Percentiles rank a stretch among this genome's conserved stretches.
Evolutionary conservation across 2,888 invertebrate species (phyloP).

Genomic region (Oscheius sp.): DNA sequence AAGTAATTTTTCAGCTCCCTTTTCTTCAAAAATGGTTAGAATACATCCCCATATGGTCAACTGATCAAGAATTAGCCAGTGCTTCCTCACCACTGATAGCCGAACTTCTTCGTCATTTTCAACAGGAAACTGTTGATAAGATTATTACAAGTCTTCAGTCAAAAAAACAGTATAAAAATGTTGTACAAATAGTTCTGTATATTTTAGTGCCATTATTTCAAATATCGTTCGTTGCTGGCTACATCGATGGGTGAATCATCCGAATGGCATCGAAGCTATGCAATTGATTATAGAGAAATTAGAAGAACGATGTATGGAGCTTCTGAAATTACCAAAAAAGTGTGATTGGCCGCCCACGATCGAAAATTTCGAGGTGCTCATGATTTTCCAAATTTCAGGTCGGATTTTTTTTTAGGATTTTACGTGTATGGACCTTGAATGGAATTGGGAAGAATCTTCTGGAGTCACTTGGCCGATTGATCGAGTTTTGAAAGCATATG

Average conservation of each 20-base stretch:
- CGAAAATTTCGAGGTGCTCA: constrained; percentile 7
- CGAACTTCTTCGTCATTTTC: not conserved
- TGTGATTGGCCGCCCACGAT: constrained; percentile 1
- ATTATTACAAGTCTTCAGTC: not conserved
- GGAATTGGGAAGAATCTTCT: constrained; percentile 25
- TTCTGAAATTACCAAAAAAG: not conserved
- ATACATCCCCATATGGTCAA: not conserved
- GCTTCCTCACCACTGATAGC: constrained; percentile 3
- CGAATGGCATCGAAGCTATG: not conserved
- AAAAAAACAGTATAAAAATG: not conserved
- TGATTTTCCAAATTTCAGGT: too few species aligned
- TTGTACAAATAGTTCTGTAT: not conserved
- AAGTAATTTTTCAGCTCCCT: not conserved
- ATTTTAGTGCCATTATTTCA: not conserved
- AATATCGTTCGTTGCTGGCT: constrained; percentile 16
- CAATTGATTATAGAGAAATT: not conserved
- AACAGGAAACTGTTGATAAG: not conserved
- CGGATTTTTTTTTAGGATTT: constrained; percentile 16
- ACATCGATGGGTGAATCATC: not conserved
- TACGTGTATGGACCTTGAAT: constrained; percentile 22
- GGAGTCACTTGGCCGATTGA: constrained; percentile 22
- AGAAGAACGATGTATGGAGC: not conserved
- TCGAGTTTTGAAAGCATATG: constrained; percentile 8
- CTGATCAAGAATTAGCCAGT: constrained; percentile 15
- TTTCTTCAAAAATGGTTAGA: not conserved